Conservation (phyloP, 2,113 vertebrate genomes). For the Petrocephalus zakoni region DNA sequence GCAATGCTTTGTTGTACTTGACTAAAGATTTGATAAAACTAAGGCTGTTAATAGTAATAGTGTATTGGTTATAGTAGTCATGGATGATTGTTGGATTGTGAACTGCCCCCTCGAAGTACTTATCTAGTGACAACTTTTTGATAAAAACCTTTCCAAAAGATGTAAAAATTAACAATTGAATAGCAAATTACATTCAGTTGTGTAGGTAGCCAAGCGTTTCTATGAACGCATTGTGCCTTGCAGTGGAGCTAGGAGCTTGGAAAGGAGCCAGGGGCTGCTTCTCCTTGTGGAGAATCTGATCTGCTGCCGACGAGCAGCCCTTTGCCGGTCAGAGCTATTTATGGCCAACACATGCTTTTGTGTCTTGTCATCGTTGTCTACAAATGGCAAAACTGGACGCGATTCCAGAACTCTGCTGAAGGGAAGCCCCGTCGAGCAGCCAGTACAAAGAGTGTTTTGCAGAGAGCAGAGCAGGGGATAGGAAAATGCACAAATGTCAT, state of each 20-base stretch:
- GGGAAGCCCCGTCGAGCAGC: constrained; percentile 54
- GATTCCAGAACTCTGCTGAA: constrained; percentile 69
- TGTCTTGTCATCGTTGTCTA: constrained; percentile 90
- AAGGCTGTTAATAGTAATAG: neutral
- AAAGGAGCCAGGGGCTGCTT: constrained; percentile 65
- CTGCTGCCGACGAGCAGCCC: constrained; percentile 69
- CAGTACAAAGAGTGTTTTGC: constrained; percentile 26
- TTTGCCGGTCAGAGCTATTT: constrained; percentile 82
- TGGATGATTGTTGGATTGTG: neutral
- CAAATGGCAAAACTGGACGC: constrained; percentile 87
- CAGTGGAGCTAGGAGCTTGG: constrained; percentile 51
- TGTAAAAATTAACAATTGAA: neutral
- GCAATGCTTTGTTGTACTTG: neutral
- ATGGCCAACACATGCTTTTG: constrained; percentile 90
- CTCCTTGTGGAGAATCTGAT: constrained; percentile 84
- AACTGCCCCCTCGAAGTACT: neutral
- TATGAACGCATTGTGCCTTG: constrained; percentile 52
- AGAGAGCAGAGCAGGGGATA: constrained; percentile 1
- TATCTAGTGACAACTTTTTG: neutral
- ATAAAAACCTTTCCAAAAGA: neutral
- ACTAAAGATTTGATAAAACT: neutral
- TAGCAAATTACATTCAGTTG: neutral
- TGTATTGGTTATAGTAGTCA: neutral
- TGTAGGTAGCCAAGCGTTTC: constrained; percentile 42
- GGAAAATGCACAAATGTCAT: constrained; percentile 4